phyloP scores from a whole-genome alignment of 1,140 invertebrate species.

The Anagrus nilaparvatae region DNA sequence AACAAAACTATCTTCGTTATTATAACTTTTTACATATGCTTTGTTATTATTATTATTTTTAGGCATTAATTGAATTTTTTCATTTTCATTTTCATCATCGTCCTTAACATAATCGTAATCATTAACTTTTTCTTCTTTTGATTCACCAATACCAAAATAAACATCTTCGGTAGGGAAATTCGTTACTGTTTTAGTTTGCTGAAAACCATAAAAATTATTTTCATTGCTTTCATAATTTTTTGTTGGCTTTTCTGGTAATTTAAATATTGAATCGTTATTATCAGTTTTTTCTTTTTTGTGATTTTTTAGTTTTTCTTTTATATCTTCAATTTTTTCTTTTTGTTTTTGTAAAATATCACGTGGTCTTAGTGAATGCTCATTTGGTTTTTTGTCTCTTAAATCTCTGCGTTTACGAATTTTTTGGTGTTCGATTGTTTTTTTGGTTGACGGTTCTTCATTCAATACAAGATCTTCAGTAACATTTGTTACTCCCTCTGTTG shows the following conservation, averaged over 20 bases:
- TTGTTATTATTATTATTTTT: too few relatives aligned
- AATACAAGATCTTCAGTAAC: constrained; percentile 12
- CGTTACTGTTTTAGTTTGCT: constrained; percentile 12
- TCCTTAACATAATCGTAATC: constrained; percentile 19
- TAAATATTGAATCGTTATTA: neutral
- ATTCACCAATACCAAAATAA: constrained; percentile 11
- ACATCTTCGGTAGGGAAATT: constrained; percentile 23
- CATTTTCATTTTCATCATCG: constrained; percentile 1
- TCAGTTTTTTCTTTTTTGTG: neutral
- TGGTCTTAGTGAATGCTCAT: too few relatives aligned
- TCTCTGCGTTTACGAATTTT: too few relatives aligned
- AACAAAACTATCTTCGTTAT: too few relatives aligned
- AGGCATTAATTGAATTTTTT: too few relatives aligned
- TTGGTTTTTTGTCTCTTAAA: too few relatives aligned
- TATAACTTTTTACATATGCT: too few relatives aligned
- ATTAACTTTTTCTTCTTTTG: constrained; percentile 3
- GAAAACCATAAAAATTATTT: constrained; percentile 24
- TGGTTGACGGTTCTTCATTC: constrained; percentile 17
- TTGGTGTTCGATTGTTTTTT: too few relatives aligned
- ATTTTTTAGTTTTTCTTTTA: neutral
- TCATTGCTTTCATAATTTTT: constrained; percentile 16
- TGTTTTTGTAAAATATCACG: too few relatives aligned
- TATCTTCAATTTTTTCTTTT: too few relatives aligned
- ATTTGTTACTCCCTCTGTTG: neutral
- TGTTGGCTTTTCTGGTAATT: too few relatives aligned